phyloP scores from a whole-genome alignment of 2,797 vertebrate species.

The Channallabes apus region DNA sequence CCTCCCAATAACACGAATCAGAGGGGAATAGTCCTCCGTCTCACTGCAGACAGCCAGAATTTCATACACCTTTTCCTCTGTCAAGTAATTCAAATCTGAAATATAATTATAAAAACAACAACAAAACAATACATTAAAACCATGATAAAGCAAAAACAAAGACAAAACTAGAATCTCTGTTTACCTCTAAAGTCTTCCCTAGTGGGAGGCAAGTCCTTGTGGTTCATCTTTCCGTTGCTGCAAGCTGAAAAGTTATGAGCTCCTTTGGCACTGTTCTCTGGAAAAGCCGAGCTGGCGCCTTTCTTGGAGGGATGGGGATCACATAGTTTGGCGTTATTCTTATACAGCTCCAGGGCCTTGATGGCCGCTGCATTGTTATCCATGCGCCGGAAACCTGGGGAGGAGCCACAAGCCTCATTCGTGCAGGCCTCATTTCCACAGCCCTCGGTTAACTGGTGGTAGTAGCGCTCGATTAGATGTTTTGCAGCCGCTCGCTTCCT shows the following conservation, averaged over 20 bases:
- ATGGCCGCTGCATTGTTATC: conserved; percentile 96
- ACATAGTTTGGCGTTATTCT: conserved; percentile 98
- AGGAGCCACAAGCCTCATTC: conserved; percentile 97
- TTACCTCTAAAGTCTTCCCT: conserved; percentile 92
- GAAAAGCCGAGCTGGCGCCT: conserved; percentile 91
- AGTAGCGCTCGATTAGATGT: conserved; percentile 99
- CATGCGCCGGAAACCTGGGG: conserved; percentile 88
- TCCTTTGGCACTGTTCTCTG: conserved; percentile 85
- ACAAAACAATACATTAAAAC: background rate
- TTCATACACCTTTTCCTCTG: conserved; percentile 87
- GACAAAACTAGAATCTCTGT: conserved; percentile 12
- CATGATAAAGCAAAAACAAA: background rate
- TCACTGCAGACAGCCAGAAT: conserved; percentile 89
- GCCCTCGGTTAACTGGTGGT: conserved; percentile 98
- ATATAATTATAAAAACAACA: background rate
- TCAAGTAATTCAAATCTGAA: conserved; percentile 90
- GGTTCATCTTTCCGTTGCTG: conserved; percentile 84
- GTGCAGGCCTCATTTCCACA: conserved; percentile 99
- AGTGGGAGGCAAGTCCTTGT: conserved; percentile 78
- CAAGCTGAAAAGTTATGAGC: conserved; percentile 78
- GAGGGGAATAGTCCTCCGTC: conserved; percentile 87
- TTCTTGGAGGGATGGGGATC: conserved; percentile 95
- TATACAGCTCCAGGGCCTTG: conserved; percentile 97
- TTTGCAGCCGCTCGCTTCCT: conserved; percentile 99
- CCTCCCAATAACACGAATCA: conserved; percentile 88